Evolutionary conservation across 2,797 vertebrate genomes (phyloP).

Genomic region (Scyliorhinus canicula): DNA sequence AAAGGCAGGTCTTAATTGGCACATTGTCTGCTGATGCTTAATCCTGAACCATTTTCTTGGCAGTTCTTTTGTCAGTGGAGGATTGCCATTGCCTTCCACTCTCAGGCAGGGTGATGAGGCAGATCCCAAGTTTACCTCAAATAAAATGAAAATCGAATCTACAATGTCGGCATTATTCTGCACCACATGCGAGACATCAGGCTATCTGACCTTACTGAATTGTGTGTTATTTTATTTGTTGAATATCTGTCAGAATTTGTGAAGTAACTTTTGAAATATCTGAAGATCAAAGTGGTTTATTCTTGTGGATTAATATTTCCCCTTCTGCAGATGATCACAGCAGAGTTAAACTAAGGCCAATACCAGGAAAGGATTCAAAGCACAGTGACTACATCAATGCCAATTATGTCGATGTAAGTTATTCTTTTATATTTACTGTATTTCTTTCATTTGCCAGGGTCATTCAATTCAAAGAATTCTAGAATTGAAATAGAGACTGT

Average conservation of each 20-base stretch:
- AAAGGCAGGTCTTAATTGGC: no score
- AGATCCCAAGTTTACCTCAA: no score
- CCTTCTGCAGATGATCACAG: slow-evolving; percentile 86
- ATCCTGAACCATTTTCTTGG: no score
- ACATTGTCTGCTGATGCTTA: no score
- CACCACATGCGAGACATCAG: no score
- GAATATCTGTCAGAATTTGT: background rate
- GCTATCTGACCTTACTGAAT: background rate
- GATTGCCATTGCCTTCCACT: no score
- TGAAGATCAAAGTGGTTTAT: background rate
- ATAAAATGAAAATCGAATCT: no score
- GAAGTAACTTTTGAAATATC: slow-evolving; percentile 4
- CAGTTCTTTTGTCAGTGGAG: no score
- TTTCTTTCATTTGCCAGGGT: background rate
- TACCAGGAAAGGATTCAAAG: slow-evolving; percentile 94
- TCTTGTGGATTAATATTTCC: slow-evolving; percentile 40
- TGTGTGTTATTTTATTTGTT: background rate
- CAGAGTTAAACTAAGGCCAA: slow-evolving; percentile 87
- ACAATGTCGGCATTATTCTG: no score
- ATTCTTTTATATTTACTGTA: background rate
- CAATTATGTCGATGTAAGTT: slow-evolving; percentile 96
- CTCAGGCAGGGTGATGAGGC: no score
- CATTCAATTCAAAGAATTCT: slow-evolving; percentile 29
- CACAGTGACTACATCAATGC: slow-evolving; percentile 98
- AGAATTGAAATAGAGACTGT: background rate